Percentiles rank a stretch among this genome's conserved stretches.
phyloP scores from a whole-genome alignment of 1,140 invertebrate species.

The Bombus pascuorum region DNA sequence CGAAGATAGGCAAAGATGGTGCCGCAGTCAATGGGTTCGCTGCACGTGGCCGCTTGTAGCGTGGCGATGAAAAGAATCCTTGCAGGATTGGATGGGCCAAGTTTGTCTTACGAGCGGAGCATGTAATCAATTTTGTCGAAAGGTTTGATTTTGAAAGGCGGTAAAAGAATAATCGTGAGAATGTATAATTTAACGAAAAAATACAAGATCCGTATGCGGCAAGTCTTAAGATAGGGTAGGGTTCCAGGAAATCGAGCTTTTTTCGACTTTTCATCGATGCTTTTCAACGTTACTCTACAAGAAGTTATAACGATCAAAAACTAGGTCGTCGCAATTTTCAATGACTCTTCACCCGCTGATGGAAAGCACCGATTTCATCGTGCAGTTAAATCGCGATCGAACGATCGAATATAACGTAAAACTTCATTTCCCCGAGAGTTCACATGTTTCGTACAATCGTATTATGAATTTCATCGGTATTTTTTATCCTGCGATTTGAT shows the following conservation, averaged over 20 bases:
- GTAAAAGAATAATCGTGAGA: background rate
- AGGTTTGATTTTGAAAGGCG: too few relatives aligned
- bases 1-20: too few relatives aligned
- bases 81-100: too few relatives aligned
- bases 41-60: too few relatives aligned
- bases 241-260: background rate
- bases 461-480: conserved; percentile 7
- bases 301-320: conserved; percentile 6
- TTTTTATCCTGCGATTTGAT: conserved; percentile 2
- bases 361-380: background rate
- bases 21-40: too few relatives aligned
- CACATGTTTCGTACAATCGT: background rate
- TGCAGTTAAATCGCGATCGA: background rate
- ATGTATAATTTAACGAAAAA: background rate
- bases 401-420: background rate
- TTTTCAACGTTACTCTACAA: background rate
- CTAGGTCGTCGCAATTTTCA: conserved; percentile 5
- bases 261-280: background rate
- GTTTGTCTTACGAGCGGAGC: too few relatives aligned
- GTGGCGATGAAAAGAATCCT: too few relatives aligned
- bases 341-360: background rate
- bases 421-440: background rate
- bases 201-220: too few relatives aligned
- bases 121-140: too few relatives aligned
- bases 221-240: too few relatives aligned